Evolutionary conservation across 2,888 invertebrate genomes (phyloP).

Genomic region (Phengaris alcon): DNA sequence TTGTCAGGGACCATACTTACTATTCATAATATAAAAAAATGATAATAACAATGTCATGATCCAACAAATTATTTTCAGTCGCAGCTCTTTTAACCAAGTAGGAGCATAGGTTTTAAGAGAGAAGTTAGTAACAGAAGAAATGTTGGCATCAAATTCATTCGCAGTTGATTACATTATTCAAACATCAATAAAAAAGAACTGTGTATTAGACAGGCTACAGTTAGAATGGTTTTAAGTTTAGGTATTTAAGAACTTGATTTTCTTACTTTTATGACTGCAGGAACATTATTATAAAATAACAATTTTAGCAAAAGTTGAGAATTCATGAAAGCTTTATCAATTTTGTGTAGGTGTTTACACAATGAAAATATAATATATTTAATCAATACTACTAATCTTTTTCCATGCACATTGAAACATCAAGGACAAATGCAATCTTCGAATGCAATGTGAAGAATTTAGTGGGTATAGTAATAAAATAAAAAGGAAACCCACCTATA

Average conservation of each 20-base stretch:
- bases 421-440: not conserved
- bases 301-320: not conserved
- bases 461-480: not conserved
- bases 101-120: not conserved
- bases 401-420: not conserved
- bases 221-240: too few relatives aligned
- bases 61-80: not conserved
- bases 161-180: not conserved
- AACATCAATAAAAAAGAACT: not conserved
- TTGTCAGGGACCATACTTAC: too few relatives aligned
- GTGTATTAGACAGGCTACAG: too few relatives aligned
- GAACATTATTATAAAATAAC: not conserved
- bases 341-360: not conserved
- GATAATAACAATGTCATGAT: not conserved
- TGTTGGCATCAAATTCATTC: conserved; percentile 1
- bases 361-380: not conserved
- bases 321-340: not conserved
- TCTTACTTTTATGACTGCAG: not conserved
- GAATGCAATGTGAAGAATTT: not conserved
- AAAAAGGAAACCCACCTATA: conserved; percentile 54
- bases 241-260: too few relatives aligned
- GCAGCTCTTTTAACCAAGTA: not conserved
- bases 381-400: not conserved
- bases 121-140: not conserved
- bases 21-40: too few relatives aligned